Evolutionary conservation across 1,140 invertebrate genomes (phyloP), one percentile per base, ranked within the genome.

Genomic region (Atta texana): DNA sequence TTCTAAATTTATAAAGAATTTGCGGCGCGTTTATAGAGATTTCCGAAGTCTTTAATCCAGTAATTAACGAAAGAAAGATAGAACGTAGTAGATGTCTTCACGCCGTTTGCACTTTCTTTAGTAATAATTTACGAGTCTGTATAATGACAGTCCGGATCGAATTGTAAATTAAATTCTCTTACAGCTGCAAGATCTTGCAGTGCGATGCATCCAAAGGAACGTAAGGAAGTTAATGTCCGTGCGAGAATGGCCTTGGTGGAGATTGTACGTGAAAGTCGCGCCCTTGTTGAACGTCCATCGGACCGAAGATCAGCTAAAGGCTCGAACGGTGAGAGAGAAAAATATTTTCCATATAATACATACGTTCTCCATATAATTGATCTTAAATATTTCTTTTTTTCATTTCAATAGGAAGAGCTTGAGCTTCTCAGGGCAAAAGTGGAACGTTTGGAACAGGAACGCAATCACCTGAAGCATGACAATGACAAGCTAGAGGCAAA

Each of bases 241-340:
- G 0, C 96, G 98, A 66, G 98, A 98, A 94, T 99, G 98, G 98
- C 97, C 98, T 5, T 99, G 98, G 98, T 99, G 98, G 98, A 96
- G 98, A 76, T 96, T 99, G 68, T 97, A 99, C 92, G 97, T 98
- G 28, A 97, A 98, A 90, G 97, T 99, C 49, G 97, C 98, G 59
- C 98, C 98, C 24, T 96, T 99, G 74, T 96, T 99, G 24, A 98
- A 98, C 93, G 98, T 99, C 6, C 98, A 99, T 94, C 96, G 98
- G 77, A 99, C 98, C 18, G 98, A 99, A 94, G 98, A 99, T 94
- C 97, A 98, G 92, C 96, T 99, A 5, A 96, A 96, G 92, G 95
- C 96, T 82, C 97, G 96, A 96, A 97, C 96, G 96, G 98, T 98
- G 93, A 96, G 94, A 64, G 64, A 64, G 34, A 57, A 39, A 53